Conservation (phyloP, 2,113 vertebrate species). For the Gobius niger region DNA sequence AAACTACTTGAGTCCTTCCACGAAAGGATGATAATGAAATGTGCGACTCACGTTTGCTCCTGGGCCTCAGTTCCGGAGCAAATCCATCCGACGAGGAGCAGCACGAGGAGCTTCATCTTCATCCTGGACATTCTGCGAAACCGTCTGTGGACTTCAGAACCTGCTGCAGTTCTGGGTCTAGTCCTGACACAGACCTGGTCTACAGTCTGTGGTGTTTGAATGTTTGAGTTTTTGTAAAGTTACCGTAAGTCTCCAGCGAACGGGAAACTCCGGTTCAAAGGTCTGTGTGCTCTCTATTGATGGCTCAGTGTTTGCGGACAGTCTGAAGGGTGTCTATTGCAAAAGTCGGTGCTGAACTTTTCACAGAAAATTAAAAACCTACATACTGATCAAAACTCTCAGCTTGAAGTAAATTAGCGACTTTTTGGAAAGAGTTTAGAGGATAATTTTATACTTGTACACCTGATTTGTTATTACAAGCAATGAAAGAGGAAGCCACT, state of each 20-base stretch:
- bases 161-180: background rate
- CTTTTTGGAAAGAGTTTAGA: too few relatives aligned
- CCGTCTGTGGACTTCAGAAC: background rate
- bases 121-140: background rate
- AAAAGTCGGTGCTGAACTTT: too few relatives aligned
- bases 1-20: too few relatives aligned
- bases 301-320: background rate
- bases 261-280: background rate
- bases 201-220: background rate
- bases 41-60: constrained; percentile 50
- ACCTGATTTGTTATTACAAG: too few relatives aligned
- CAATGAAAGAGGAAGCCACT: too few relatives aligned
- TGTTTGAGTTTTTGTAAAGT: background rate
- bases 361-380: too few relatives aligned
- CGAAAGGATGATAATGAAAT: background rate
- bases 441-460: too few relatives aligned
- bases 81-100: constrained; percentile 43
- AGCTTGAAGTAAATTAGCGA: too few relatives aligned
- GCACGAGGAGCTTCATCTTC: constrained; percentile 50
- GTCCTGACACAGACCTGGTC: background rate
- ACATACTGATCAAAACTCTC: too few relatives aligned
- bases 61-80: constrained; percentile 30
- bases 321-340: background rate
- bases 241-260: background rate
- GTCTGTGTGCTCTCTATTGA: background rate